phyloP scores from a whole-genome alignment of 2,113 vertebrate species.

The Brachionichthys hirsutus region DNA sequence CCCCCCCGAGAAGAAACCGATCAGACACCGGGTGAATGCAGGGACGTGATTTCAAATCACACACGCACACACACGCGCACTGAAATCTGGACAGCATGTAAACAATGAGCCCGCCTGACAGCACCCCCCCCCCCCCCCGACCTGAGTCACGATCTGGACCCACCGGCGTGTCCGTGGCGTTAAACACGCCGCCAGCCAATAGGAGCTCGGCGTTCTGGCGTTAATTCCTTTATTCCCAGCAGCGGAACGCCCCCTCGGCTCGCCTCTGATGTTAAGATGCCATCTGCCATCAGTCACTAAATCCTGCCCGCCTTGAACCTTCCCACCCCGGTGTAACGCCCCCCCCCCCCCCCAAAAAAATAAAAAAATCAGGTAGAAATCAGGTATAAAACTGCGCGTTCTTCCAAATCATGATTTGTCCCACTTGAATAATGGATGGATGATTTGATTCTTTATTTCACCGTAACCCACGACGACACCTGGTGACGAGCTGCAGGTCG shows the following conservation, averaged over 20 bases:
- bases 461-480: constrained; percentile 59
- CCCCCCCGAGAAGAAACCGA: not conserved
- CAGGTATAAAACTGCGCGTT: not conserved
- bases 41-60: not conserved
- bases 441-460: not conserved
- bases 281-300: constrained; percentile 70
- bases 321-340: constrained; percentile 22
- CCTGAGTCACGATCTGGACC: constrained; percentile 63
- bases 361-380: constrained; percentile 28
- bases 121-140: constrained; percentile 59
- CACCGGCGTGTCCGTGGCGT: constrained; percentile 1
- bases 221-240: constrained; percentile 37
- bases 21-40: not conserved
- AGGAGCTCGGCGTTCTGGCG: not conserved
- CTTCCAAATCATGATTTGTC: constrained; percentile 32
- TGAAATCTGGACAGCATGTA: constrained; percentile 69
- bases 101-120: constrained; percentile 76
- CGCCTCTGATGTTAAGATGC: constrained; percentile 47
- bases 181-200: no score
- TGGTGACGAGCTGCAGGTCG: constrained; percentile 43
- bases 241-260: constrained; percentile 38
- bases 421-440: constrained; percentile 34
- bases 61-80: constrained; percentile 14
- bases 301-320: constrained; percentile 48
- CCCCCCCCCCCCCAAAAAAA: constrained; percentile 2